Base-by-base conservation (phyloP, 2,888 invertebrate species). In the Drosophila testacea region DNA sequence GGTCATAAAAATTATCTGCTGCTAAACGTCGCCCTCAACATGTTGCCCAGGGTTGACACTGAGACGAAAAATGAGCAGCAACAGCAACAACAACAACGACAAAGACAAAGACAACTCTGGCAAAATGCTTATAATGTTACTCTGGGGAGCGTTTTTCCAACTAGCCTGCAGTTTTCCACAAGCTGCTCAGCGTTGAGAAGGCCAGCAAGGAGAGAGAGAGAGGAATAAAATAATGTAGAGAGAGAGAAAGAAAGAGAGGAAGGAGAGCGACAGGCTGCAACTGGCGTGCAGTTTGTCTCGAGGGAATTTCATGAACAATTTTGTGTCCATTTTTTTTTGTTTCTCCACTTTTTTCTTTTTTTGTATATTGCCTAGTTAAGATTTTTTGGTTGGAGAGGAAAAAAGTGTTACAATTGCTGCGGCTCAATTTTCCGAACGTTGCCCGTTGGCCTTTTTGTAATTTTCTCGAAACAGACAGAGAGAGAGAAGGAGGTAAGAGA, bases 1-100 rank as follows among this genome's bases (percentile, higher is more conserved):
- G 87, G 82, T 81, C 83, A 88, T 85, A 83, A 76, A 88, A 85
- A 85, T 88, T 85, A 85, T 85, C 88, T 72, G 46, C 63, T 70
- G 75, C 77, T 80, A 80, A 80, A 80, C 77, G 55, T 55, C 22
- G 81, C 79, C 83, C 81, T 77, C 77, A 81, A 84, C 76, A 77
- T 70, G 74, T 65, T 79, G 66, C 65, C 57, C 55, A 71, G 80
- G 82, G 79, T 80, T 80, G 84, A 83, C 81, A 83, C 56, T 42
- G 47, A 38, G 44, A 47, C 27, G 30, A 22, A 39, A 13, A 22
- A 32, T 6, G 28, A 7, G 48, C 41, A 48, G 34, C 67, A 42
- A 6, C 56, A 30, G 32, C 50, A 64, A 30, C 41, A 13, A 48
- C 62, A 44, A 47, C 32, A 32, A 6, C 51, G 30, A 34, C 50